phyloP scores from a whole-genome alignment of 2,797 vertebrate genomes.

The Hippocampus kuda region DNA sequence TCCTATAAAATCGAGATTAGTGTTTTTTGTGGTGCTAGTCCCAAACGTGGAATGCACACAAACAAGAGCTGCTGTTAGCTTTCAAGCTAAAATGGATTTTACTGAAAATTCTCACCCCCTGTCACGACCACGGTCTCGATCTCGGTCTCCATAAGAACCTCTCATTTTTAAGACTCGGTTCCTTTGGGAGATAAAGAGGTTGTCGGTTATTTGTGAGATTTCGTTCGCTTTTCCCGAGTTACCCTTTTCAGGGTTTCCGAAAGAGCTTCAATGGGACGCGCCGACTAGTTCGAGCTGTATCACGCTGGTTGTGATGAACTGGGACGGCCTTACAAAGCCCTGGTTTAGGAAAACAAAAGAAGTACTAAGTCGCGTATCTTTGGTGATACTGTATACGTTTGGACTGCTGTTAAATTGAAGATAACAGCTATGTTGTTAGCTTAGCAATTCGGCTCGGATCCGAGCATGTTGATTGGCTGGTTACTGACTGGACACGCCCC shows the following conservation, averaged over 20 bases:
- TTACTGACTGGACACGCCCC: not conserved
- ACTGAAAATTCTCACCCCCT: constrained; percentile 61
- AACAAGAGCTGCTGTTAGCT: constrained; percentile 3
- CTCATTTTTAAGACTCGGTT: constrained; percentile 45
- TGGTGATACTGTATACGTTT: not conserved
- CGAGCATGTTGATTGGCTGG: constrained; percentile 24
- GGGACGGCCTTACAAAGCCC: not conserved
- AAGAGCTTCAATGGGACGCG: not conserved
- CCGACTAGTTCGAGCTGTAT: not conserved
- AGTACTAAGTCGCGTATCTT: not conserved
- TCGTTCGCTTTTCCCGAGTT: not conserved
- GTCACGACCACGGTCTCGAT: constrained; percentile 80
- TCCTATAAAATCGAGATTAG: not conserved
- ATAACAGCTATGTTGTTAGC: constrained; percentile 21
- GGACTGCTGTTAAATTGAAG: not conserved
- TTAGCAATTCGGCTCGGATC: not conserved
- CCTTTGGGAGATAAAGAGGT: not conserved
- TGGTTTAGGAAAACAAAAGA: not conserved
- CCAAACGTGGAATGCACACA: not conserved
- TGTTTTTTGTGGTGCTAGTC: not conserved
- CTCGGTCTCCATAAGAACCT: constrained; percentile 68
- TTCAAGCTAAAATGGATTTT: constrained; percentile 1
- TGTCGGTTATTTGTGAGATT: not conserved
- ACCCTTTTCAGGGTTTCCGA: constrained; percentile 17
- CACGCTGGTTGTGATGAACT: not conserved